Evolutionary conservation across 2,888 invertebrate genomes (phyloP).

Genomic region (Ornithoptera priamus): DNA sequence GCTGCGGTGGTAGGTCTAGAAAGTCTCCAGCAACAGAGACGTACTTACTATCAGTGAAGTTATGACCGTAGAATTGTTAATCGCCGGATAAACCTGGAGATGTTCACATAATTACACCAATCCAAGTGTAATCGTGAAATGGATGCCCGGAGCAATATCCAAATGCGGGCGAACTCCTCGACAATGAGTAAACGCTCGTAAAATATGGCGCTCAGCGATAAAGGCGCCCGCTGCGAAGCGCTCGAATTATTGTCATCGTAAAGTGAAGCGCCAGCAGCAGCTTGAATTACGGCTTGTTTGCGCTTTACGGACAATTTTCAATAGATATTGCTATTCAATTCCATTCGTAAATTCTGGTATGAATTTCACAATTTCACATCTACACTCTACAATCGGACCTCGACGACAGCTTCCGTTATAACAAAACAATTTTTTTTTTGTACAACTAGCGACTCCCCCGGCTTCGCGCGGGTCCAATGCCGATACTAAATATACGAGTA

Average conservation of each 20-base stretch:
- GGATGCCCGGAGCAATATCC: conserved; percentile 20
- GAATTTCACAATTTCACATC: background rate
- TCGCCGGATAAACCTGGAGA: background rate
- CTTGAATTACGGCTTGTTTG: conserved; percentile 39
- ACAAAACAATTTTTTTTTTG: too few relatives aligned
- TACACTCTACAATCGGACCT: background rate
- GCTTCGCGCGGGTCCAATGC: too few relatives aligned
- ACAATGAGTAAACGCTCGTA: conserved; percentile 29
- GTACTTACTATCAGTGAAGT: background rate
- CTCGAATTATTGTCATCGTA: conserved; percentile 36
- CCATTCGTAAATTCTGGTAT: background rate
- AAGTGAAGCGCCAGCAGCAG: conserved; percentile 33
- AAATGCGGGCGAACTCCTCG: conserved; percentile 27
- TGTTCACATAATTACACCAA: background rate
- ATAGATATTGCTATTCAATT: conserved; percentile 24
- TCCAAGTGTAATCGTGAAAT: conserved; percentile 3
- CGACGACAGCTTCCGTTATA: background rate
- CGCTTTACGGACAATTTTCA: conserved; percentile 29
- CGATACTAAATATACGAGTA: too few relatives aligned
- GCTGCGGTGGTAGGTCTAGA: too few relatives aligned
- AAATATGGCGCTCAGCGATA: conserved; percentile 29
- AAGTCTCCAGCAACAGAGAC: too few relatives aligned
- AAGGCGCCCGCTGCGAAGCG: conserved; percentile 28
- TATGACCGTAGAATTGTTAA: background rate
- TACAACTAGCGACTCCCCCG: too few relatives aligned